Base-by-base conservation (phyloP, 2,797 vertebrate genomes). In the Epinephelus malabaricus region DNA sequence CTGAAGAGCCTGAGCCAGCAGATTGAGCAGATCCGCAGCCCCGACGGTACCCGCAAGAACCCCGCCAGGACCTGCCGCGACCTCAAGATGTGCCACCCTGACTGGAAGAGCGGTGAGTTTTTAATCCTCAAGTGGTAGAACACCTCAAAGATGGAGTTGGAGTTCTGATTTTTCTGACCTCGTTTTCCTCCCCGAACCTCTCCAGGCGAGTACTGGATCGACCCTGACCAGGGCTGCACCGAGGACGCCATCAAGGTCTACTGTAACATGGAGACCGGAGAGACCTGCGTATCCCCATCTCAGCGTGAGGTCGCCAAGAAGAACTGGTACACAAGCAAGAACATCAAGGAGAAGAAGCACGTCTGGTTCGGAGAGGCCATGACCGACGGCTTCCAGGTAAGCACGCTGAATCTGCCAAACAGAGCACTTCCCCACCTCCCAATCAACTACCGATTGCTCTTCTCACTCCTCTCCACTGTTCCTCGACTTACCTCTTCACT, bases 1-100 rank as follows among this genome's bases (percentile, higher is more conserved):
- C 97, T 99, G 90, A 99, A 99, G 97, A 98, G 97, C 95, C 95
- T 99, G 92, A 98, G 96, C 96, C 97, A 98, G 92, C 98, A 99
- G 95, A 98, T 99, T 0, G 98, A 99, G 95, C 98, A 97, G 95
- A 98, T 99, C 96, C 96, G 96, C 86, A 99, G 98, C 93, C 98
- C 98, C 0, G 98, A 99, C 54, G 98, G 98, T 81, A 99, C 96
- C 93, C 97, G 95, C 93, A 99, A 99, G 93, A 99, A 99, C 96
- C 98, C 98, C 0, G 98, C 98, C 88, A 97, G 98, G 89, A 99
- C 98, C 90, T 99, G 98, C 97, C 96, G 97, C 0, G 98, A 99
- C 96, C 97, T 99, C 75, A 99, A 97, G 95, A 99, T 99, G 98
- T 99, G 98, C 96, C 98, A 99, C 76, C 95, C 97, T 0, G 97